Evolutionary conservation across 2,888 invertebrate species (phyloP).

Genomic region (Drosophila neonasuta): DNA sequence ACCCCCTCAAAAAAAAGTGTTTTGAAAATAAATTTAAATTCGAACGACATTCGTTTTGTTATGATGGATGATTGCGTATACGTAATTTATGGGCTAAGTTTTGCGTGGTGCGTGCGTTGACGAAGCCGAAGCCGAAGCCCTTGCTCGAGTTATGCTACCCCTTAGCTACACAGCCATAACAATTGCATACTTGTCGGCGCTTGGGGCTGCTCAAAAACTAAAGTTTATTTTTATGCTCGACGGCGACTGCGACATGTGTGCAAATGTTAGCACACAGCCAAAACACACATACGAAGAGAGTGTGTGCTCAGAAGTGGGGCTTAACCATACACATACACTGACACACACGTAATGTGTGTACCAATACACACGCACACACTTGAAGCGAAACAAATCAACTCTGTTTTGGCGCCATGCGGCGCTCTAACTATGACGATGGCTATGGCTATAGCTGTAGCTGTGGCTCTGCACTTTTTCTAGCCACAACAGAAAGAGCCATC

Average conservation of each 20-base stretch:
- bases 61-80: conserved; percentile 30
- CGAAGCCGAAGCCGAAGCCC: too few species aligned
- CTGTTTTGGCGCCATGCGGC: conserved; percentile 74
- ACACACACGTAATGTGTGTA: conserved; percentile 5
- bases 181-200: conserved; percentile 71
- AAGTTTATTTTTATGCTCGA: conserved; percentile 74
- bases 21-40: background rate
- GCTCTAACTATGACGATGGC: conserved; percentile 19
- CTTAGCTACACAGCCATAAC: conserved; percentile 33
- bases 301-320: conserved; percentile 33
- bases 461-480: conserved; percentile 59
- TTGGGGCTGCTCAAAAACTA: conserved; percentile 57
- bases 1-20: background rate
- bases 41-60: background rate
- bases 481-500: conserved; percentile 53
- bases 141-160: conserved; percentile 26
- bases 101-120: conserved; percentile 5
- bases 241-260: conserved; percentile 63
- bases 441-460: conserved; percentile 4
- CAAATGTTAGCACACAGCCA: conserved; percentile 65
- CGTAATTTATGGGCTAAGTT: conserved; percentile 8
- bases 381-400: conserved; percentile 71
- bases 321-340: conserved; percentile 22
- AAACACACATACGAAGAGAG: conserved; percentile 19
- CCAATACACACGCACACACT: conserved; percentile 45